Evolutionary conservation across 2,113 vertebrate genomes (phyloP), one percentile per base, ranked within the genome.

Genomic region (Galeopterus variegatus): DNA sequence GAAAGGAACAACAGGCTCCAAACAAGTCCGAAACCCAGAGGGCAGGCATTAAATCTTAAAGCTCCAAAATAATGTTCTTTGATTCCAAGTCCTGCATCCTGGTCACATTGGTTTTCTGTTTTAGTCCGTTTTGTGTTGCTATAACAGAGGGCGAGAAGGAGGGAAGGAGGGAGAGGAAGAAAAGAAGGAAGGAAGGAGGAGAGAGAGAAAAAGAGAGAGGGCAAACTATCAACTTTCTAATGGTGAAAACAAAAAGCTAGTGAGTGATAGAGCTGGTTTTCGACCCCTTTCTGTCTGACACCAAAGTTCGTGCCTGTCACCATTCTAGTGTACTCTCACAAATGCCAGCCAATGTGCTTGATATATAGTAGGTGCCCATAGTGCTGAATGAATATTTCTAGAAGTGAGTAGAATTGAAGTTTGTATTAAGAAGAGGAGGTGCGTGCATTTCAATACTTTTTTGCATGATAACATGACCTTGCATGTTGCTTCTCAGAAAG

Each of bases 391-490:
- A 54, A 31, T 56, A 64, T 80, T 62, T 23, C 13, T 52, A 24
- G 26, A 65, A 31, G 86, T 50, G 41, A 79, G 73, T 11, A 79
- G 41, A 92, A 41, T 15, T 54, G 67, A n/a, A 85, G 18, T 28
- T 85, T 45, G 33, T 60, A 45, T 88, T 58, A 92, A 15, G 41
- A 60, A 92, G 41, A 92, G 6, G 5, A 10, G 60, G 92, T 9
- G 18, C 23, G 17, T 94, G 14, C 17, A 65, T 50, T 75, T 33
- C 13, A 41, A 4, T 64, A 33, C 1, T 54, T 62, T 69, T 69
- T 84, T 94, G 33, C 45, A 19, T 75, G 65, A 58, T 52, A 67
- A 33, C 33, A 64, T 77, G 64, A 90, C 87, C 65, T 93, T 91
- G 80, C 0, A 45, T 17, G 36, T 41, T 65, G 72, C 41, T 77